Evolutionary conservation across 2,888 invertebrate species (phyloP), one percentile per base, ranked within the genome.

Genomic region (Biston betularia): DNA sequence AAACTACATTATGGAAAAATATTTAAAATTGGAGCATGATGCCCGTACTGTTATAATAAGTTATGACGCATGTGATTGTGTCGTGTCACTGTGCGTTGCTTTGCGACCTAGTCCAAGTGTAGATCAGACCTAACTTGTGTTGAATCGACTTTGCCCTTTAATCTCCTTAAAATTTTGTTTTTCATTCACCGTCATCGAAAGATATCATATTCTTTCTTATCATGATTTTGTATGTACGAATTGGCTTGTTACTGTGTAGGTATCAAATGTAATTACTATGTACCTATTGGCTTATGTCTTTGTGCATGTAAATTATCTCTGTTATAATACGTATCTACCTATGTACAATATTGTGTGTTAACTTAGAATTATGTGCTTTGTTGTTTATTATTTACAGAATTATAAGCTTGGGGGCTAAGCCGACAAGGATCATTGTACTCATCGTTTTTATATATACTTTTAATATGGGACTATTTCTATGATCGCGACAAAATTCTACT

Each of bases 21-120:
- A 53, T 38, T 12, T 15, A 5, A 53, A 42, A 54, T 24, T 1
- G 10, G 12, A 69, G 75, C 76, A 75, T 75, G 73, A 68, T 53
- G 40, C 61, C 38, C 49, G 46, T 60, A 44, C 42, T 24, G 57
- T 62, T 63, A 59, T 35, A 66, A 74, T 71, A 73, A 69, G 69
- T 62, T 70, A 64, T 75, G 52, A 68, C 78, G 84, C 84, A 84
- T 84, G 83, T 72, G 68, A 59, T 75, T 65, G 77, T 78, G 73
- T 78, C 58, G 58, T 75, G 78, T 85, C 85, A 88, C 82, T 86
- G 88, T 88, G 87, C 89, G 90, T 89, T 89, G 91, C 90, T 88
- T n/a, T 90, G 89, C 79, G 83, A 82, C 85, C 84, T 89, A 86
- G 87, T 87, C 90, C 90, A 90, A 92, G 92, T 89, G 89, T 93